phyloP scores from a whole-genome alignment of 2,113 vertebrate species.

The Pterocles burchelli region DNA sequence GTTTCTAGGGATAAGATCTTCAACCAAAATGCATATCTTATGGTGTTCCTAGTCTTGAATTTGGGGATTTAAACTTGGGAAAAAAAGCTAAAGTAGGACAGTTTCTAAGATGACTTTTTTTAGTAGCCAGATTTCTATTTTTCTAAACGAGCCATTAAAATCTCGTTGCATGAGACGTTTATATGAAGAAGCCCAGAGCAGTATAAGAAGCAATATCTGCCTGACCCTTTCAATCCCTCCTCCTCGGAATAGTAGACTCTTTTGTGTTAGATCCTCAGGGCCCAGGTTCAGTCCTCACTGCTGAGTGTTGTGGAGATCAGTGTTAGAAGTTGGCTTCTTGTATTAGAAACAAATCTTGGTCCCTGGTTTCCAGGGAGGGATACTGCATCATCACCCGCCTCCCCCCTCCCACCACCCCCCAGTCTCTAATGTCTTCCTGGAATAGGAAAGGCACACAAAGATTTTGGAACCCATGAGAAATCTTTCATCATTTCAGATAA shows the following conservation, averaged over 20 bases:
- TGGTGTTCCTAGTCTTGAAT: not conserved
- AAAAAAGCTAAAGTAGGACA: not conserved
- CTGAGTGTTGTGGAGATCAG: not conserved
- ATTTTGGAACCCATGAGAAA: not conserved
- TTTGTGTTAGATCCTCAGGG: not conserved
- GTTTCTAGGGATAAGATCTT: not conserved
- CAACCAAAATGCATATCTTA: not conserved
- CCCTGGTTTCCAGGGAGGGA: not conserved
- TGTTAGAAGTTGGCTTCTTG: not conserved
- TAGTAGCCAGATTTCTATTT: not conserved
- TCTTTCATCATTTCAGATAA: not conserved
- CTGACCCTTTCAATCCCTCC: not conserved
- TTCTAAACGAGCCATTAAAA: constrained; percentile 16
- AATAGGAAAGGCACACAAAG: not conserved
- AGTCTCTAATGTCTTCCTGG: not conserved
- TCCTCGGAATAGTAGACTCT: not conserved
- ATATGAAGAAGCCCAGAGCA: not conserved
- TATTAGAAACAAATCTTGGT: not conserved
- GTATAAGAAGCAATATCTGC: not conserved
- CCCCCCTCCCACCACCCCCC: too few species aligned
- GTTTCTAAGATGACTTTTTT: not conserved
- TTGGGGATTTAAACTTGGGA: not conserved
- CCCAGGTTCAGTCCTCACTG: not conserved
- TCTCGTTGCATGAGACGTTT: not conserved
- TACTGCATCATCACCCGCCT: not conserved